Base-by-base conservation (phyloP, 2,113 vertebrate genomes). In the Chitala chitala region DNA sequence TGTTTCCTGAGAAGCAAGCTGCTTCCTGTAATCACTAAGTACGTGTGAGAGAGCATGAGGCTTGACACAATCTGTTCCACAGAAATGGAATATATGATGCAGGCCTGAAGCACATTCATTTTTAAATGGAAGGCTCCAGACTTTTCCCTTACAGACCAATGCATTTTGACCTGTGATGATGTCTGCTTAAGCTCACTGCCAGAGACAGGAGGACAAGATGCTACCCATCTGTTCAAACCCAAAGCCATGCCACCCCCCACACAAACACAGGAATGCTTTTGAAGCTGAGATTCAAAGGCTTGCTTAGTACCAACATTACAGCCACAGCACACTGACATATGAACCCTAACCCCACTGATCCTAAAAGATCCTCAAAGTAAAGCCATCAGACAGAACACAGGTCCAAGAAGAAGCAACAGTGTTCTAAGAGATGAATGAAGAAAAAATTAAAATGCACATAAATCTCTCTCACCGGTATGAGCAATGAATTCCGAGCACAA, bases 1-100 rank as follows among this genome's bases (percentile, higher is more conserved):
- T 80, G 75, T 71, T 78, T 82, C 78, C 79, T 77, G 36, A 55
- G 29, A 64, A 51, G 50, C 24, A 44, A 65, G 20, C 56, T 10
- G 48, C 73, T 79, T 80, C 77, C 75, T 79, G 73, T 29, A 29
- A 48, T 36, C 10, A n/a, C n/a, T 44, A 50, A 6, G 13, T 17
- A 29, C 33, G 12, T 66, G n/a, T 24, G 4, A 40, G 1, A 20
- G 5, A 38, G 69, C n/a, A 2, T 8, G 51, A n/a, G 29, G 15
- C 9, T 54, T 56, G 12, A 24, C 13, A 17, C 10, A 46, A 58
- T 68, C 20, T n/a, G n/a, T n/a, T n/a, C n/a, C n/a, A n/a, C n/a
- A n/a, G n/a, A 51, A 15, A 20, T 51, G 2, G 12, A 51, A 51
- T 51, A 51, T 8, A 51, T 51, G 20, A 51, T 10, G 7, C 7